Conservation (phyloP, 2,888 invertebrate genomes). For the Phymatocera aterrima region DNA sequence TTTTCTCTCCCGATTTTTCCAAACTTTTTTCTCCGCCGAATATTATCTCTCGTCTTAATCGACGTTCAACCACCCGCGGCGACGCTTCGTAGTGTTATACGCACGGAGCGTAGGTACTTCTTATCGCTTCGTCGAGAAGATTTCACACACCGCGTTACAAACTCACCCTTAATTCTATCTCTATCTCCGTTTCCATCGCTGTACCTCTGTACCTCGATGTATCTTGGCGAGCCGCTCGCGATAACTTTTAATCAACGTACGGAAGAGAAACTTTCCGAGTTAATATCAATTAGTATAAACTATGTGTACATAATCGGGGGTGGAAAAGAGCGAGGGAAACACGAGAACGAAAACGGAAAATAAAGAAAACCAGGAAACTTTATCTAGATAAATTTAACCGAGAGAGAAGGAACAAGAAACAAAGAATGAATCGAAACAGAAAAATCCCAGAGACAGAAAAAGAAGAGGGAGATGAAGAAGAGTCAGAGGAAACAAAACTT, state of each 20-base stretch:
- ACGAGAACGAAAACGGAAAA: conserved; percentile 18
- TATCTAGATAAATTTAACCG: too few relatives aligned
- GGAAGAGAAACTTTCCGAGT: neutral
- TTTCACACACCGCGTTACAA: neutral
- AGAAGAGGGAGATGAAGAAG: too few relatives aligned
- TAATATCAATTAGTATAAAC: conserved; percentile 13
- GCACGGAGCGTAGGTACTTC: too few relatives aligned
- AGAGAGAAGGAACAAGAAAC: neutral
- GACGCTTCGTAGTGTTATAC: too few relatives aligned
- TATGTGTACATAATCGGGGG: neutral
- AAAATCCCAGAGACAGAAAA: neutral
- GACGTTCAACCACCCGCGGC: too few relatives aligned
- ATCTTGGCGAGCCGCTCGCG: neutral
- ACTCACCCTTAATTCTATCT: neutral
- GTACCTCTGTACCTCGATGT: neutral
- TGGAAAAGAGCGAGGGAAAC: conserved; percentile 34
- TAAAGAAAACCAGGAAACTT: too few relatives aligned
- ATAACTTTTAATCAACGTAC: conserved; percentile 16
- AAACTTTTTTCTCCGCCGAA: too few relatives aligned
- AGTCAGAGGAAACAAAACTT: too few relatives aligned
- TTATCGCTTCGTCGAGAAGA: neutral
- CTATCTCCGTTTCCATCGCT: neutral
- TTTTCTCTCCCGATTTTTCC: too few relatives aligned
- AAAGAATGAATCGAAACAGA: too few relatives aligned
- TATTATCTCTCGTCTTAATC: too few relatives aligned